Percentiles rank a stretch among this genome's conserved stretches.
phyloP scores from a whole-genome alignment of 1,140 invertebrate genomes.

The Caenorhabditis inopinata region DNA sequence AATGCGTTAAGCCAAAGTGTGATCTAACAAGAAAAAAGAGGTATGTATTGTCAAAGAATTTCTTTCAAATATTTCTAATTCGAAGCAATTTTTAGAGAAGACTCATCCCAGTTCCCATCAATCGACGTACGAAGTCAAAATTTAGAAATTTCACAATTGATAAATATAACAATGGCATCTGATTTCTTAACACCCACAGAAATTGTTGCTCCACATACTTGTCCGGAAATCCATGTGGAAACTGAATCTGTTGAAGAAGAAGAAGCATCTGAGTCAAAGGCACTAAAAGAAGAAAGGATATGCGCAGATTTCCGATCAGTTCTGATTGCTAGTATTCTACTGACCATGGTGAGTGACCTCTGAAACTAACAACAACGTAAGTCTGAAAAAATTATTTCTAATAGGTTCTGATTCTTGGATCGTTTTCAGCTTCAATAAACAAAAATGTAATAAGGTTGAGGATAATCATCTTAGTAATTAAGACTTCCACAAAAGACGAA shows the following conservation, averaged over 20 bases:
- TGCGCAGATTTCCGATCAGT: slow-evolving; percentile 18
- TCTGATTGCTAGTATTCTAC: not conserved
- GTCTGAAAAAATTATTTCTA: too few species aligned
- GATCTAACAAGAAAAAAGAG: not conserved
- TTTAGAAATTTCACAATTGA: slow-evolving; percentile 4
- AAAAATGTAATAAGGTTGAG: too few species aligned
- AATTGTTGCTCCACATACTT: not conserved
- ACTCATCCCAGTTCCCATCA: not conserved
- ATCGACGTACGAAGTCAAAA: slow-evolving; percentile 21
- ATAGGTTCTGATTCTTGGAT: too few species aligned
- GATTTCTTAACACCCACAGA: not conserved
- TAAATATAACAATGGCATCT: not conserved
- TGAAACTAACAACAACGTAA: too few species aligned
- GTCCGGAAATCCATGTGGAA: slow-evolving; percentile 15
- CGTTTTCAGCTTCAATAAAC: too few species aligned
- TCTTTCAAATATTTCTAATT: not conserved
- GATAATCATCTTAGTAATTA: too few species aligned
- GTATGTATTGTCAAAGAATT: not conserved
- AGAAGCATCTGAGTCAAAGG: not conserved
- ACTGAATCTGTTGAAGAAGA: not conserved
- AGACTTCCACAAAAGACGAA: too few species aligned
- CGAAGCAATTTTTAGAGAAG: not conserved
- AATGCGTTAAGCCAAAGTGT: not conserved
- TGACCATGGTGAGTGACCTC: not conserved
- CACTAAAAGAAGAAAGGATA: not conserved